Evolutionary conservation across 2,888 invertebrate genomes (phyloP).

Genomic region (Hedychridium roseum): DNA sequence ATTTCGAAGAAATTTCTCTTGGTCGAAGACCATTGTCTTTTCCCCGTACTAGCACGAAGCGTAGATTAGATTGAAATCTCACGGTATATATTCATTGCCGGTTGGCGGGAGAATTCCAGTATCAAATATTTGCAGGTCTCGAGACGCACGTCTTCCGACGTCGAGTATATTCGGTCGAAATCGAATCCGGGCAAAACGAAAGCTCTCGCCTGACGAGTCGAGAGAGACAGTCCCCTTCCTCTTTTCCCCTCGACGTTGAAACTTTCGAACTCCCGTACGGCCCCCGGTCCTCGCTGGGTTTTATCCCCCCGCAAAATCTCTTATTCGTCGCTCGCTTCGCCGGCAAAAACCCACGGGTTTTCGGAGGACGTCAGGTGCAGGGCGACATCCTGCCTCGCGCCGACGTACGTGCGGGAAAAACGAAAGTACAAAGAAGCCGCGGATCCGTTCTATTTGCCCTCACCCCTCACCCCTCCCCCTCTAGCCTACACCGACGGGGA

Average conservation of each 20-base stretch:
- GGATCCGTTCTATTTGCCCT: slow-evolving; percentile 10
- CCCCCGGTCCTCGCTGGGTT: slow-evolving; percentile 19
- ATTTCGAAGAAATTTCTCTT: too few species aligned
- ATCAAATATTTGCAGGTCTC: too few species aligned
- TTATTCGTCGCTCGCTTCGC: slow-evolving; percentile 32
- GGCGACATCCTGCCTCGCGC: slow-evolving; percentile 22
- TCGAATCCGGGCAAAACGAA: slow-evolving; percentile 19
- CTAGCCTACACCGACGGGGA: slow-evolving; percentile 24
- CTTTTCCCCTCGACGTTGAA: slow-evolving; percentile 15
- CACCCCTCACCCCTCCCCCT: too few species aligned
- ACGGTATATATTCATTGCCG: too few species aligned
- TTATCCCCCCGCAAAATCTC: slow-evolving; percentile 37
- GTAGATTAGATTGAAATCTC: too few species aligned
- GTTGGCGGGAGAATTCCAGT: too few species aligned
- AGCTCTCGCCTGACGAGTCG: slow-evolving; percentile 10
- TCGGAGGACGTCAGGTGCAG: slow-evolving; percentile 34
- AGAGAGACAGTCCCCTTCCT: not conserved
- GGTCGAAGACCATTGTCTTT: too few species aligned
- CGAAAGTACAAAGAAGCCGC: not conserved
- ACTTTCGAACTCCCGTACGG: slow-evolving; percentile 20
- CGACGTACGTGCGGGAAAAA: slow-evolving; percentile 23
- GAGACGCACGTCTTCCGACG: too few species aligned
- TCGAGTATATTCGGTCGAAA: slow-evolving; percentile 21
- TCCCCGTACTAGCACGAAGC: too few species aligned
- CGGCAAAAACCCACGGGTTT: slow-evolving; percentile 31